These are phyloP conservation scores for Micoletzkya japonica DNA, from an alignment of 2,888 invertebrate genomes.

Conservation along the genomic window DNA sequence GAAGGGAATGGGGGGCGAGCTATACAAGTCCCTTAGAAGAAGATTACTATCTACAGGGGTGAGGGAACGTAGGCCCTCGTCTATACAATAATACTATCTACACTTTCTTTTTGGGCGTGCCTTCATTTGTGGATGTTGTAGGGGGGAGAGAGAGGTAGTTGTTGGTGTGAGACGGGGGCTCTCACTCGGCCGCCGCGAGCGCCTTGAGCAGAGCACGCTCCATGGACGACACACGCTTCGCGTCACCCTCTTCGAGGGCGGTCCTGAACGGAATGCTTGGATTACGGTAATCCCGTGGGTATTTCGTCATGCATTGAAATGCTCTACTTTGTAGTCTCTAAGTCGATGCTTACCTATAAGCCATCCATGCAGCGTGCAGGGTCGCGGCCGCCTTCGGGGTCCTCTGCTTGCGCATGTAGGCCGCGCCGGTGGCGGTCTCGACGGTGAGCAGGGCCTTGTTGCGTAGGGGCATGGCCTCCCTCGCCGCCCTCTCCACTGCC, in stretches of 20 bases:
- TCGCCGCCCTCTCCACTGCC: conserved; percentile 9
- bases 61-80: too few species aligned
- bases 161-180: neutral
- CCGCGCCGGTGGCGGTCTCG: conserved; percentile 1
- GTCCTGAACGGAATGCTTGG: neutral
- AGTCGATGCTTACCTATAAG: too few species aligned
- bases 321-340: too few species aligned
- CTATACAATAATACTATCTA: too few species aligned
- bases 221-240: conserved; percentile 8
- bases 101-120: conserved; percentile 26
- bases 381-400: neutral
- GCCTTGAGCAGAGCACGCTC: conserved; percentile 6
- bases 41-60: too few species aligned
- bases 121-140: conserved; percentile 4
- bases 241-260: conserved; percentile 17
- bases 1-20: too few species aligned
- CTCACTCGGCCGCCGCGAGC: conserved; percentile 6
- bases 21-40: too few species aligned
- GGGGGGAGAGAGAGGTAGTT: neutral
- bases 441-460: conserved; percentile 2
- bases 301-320: too few species aligned
- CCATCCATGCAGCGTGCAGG: conserved; percentile 5
- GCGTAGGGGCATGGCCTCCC: conserved; percentile 2
- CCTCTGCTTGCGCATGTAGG: conserved; percentile 3
- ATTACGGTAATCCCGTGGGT: too few species aligned